Evolutionary conservation across 1,140 invertebrate genomes (phyloP), one percentile per base, ranked within the genome.

Genomic region (Hylaeus anthracinus): DNA sequence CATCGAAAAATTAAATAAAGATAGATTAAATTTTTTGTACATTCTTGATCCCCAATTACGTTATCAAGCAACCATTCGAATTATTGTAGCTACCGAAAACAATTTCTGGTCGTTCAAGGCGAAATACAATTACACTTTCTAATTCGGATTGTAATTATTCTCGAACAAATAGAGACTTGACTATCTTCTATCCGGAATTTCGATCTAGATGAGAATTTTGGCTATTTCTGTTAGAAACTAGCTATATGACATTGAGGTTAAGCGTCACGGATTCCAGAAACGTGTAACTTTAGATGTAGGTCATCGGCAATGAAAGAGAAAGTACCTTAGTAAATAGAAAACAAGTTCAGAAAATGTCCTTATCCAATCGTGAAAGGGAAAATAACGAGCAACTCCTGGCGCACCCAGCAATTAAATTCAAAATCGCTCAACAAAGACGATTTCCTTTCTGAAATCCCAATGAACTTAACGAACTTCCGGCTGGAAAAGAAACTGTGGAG

Each of bases 221-320:
- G 26, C 26, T 26, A 26, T 26, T 26, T 26, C 26, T 26, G 26
- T 26, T 37, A 1, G 1, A 12, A 26, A 45, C 37, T 4, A 39
- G 9, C 60, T 1, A 37, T 51, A 6, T 3, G 9, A 63, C 14
- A 72, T 61, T 39, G 58, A 64, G 51, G 51, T 72, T 79, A 79
- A 43, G 26, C 48, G 70, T 43, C 51, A 65, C 26, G 26, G 37
- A 72, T 51, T 63, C 51, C 45, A n/a, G n/a, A 63, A 41, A 64
- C 76, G 26, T 43, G 60, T 56, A 43, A 79, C 63, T 48, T 65
- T 51, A 64, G 41, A 79, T 72, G 76, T 79, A 56, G 76, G 76
- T 79, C 72, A 65, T 48, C 41, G 41, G 51, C 15, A 70, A 64
- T 53, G 76, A 79, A 79, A 72, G 76, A 79, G 76, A 79, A 79